These are phyloP conservation scores for Dipodomys stephensi DNA, from an alignment of 2,113 vertebrate genomes.

Conservation along the genomic window DNA sequence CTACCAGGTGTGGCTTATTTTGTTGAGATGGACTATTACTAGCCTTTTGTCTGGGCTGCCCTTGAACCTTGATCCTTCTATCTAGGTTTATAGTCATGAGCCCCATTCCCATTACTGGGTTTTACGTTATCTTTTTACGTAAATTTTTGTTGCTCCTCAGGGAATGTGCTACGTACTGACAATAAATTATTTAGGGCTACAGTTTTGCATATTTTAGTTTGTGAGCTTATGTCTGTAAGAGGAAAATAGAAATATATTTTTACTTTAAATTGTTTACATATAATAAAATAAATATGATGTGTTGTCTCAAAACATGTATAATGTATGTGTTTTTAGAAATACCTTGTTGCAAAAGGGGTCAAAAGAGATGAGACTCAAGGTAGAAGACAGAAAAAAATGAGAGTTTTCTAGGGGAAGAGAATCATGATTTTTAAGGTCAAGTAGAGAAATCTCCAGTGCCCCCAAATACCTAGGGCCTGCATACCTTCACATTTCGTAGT, in stretches of 20 bases:
- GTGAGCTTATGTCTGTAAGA: background rate
- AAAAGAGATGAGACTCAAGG: background rate
- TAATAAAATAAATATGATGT: background rate
- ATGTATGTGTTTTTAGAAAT: background rate
- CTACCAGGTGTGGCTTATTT: too few species aligned
- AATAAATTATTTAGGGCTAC: slow-evolving; percentile 63
- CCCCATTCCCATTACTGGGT: too few species aligned
- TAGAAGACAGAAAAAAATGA: background rate
- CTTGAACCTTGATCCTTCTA: too few species aligned
- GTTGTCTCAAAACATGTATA: background rate
- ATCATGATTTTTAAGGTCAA: background rate
- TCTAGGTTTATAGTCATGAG: too few species aligned
- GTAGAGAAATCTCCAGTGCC: background rate
- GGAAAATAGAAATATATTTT: background rate
- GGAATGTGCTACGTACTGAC: slow-evolving; percentile 1
- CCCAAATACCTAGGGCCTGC: background rate
- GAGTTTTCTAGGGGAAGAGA: background rate
- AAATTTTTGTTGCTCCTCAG: slow-evolving; percentile 17
- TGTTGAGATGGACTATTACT: too few species aligned
- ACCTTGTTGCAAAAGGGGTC: background rate
- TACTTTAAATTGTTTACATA: background rate
- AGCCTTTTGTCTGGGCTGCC: too few species aligned
- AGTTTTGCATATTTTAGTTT: slow-evolving; percentile 18
- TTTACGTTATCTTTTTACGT: background rate
- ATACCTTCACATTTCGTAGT: background rate